A percentile compares a stretch with the other conserved stretches of the same genome.
Conservation (phyloP, 2,888 invertebrate genomes). For the Tetragonula carbonaria region DNA sequence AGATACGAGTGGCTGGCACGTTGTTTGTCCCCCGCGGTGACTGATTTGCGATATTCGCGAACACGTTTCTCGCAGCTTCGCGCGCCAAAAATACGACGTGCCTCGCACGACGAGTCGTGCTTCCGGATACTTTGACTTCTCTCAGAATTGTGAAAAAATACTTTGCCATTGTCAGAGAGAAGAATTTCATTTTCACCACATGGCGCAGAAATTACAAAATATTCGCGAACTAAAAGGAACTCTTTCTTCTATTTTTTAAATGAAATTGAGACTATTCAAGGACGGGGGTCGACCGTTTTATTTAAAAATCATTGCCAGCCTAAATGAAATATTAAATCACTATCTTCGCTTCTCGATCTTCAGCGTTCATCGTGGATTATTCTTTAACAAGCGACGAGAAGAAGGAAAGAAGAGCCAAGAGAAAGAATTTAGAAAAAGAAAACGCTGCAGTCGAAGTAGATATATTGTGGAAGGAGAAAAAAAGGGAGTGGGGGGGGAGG, state of each 20-base stretch:
- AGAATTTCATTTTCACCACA: neutral
- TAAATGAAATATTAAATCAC: neutral
- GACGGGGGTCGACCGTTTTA: neutral
- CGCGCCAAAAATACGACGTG: neutral
- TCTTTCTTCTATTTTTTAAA: neutral
- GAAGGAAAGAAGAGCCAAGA: neutral
- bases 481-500: too few relatives aligned
- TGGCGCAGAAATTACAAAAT: too few relatives aligned
- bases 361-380: neutral
- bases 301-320: neutral
- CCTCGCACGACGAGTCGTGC: neutral
- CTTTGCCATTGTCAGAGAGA: neutral
- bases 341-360: neutral
- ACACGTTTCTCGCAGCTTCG: neutral
- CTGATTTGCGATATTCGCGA: neutral
- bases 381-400: neutral
- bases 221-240: too few relatives aligned
- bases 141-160: neutral
- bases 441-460: neutral
- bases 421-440: neutral
- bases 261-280: neutral
- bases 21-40: slow-evolving; percentile 10
- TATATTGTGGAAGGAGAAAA: neutral
- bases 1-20: neutral
- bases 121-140: neutral